A percentile compares a stretch with the other conserved stretches of the same genome.
phyloP scores from a whole-genome alignment of 2,113 vertebrate species.

The Leucopsar rothschildi region DNA sequence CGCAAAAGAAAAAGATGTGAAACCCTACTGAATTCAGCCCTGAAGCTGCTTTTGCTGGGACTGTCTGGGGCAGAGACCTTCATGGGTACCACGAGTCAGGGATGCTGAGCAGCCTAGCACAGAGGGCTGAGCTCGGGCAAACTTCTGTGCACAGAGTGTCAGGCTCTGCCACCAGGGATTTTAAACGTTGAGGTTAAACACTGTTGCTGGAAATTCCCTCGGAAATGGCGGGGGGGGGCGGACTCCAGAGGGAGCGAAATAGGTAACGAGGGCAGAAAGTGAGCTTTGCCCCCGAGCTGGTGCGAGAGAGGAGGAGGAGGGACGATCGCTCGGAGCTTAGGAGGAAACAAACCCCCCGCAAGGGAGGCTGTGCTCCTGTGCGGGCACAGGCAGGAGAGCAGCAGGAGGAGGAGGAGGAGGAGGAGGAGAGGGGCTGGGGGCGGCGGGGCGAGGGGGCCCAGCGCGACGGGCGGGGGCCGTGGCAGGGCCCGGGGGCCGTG shows the following conservation, averaged over 20 bases:
- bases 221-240: neutral
- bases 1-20: constrained; percentile 30
- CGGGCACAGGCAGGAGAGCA: neutral
- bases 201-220: neutral
- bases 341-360: neutral
- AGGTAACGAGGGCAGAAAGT: neutral
- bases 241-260: neutral
- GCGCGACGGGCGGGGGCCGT: neutral
- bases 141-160: neutral
- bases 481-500: neutral
- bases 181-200: neutral
- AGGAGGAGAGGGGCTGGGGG: neutral
- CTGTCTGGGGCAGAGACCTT: neutral
- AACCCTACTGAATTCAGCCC: neutral
- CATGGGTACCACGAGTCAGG: neutral
- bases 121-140: neutral
- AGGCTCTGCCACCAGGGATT: neutral
- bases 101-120: neutral
- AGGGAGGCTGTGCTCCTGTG: neutral
- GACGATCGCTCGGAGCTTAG: neutral
- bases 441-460: neutral
- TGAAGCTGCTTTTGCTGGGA: neutral
- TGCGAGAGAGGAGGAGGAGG: no score
- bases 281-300: neutral
- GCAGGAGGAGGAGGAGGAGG: neutral